A percentile compares a stretch with the other conserved stretches of the same genome.
Evolutionary conservation across 2,797 vertebrate genomes (phyloP).

Genomic region (Lepus oiostolus): DNA sequence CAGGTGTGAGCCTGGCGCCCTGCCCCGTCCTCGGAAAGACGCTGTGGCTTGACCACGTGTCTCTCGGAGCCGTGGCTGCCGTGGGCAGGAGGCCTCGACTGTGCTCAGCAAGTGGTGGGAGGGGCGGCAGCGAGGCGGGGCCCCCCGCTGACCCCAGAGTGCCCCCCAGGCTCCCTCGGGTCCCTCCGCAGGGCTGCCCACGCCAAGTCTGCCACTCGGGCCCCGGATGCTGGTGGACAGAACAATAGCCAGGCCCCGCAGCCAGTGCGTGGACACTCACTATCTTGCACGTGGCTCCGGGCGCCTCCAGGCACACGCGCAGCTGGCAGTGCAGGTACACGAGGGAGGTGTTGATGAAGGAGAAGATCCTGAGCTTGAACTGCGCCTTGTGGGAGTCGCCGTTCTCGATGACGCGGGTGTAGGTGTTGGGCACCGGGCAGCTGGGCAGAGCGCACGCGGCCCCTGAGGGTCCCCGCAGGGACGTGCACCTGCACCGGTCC

Average conservation of each 20-base stretch:
- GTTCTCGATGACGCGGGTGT: slow-evolving; percentile 91
- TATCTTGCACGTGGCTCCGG: slow-evolving; percentile 88
- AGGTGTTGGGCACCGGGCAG: slow-evolving; percentile 89
- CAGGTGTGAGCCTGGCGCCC: no score
- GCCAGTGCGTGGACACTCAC: slow-evolving; percentile 86
- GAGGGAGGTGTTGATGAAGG: slow-evolving; percentile 90
- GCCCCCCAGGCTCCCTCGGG: no score
- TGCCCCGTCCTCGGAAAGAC: no score
- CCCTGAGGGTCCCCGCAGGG: not conserved
- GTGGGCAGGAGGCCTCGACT: no score
- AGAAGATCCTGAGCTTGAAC: slow-evolving; percentile 93
- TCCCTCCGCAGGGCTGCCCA: no score
- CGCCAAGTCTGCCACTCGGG: no score
- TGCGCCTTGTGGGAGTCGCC: slow-evolving; percentile 92
- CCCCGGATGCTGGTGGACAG: fast-evolving
- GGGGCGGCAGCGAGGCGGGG: no score
- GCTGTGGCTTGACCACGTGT: no score
- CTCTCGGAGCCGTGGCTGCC: no score
- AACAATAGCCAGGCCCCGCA: not conserved
- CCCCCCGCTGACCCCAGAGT: no score
- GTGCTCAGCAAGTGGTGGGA: no score
- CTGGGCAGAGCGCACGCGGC: slow-evolving; percentile 84
- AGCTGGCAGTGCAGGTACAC: slow-evolving; percentile 95
- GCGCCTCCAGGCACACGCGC: slow-evolving; percentile 91
- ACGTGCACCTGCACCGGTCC: no score